A percentile compares a stretch with the other conserved stretches of the same genome.
phyloP scores from a whole-genome alignment of 2,113 vertebrate species.

The Cottus gobio region DNA sequence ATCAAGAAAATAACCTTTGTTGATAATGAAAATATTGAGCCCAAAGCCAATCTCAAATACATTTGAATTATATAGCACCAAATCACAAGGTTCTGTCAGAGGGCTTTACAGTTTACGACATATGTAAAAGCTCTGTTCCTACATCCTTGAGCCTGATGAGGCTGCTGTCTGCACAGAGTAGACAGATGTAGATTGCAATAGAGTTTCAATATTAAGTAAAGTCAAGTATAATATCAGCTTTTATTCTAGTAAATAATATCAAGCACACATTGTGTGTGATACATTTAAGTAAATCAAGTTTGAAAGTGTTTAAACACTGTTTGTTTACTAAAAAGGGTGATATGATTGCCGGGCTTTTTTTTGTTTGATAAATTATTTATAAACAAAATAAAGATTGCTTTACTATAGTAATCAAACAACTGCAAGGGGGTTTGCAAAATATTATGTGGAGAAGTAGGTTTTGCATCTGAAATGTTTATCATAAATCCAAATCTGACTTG shows the following conservation, averaged over 20 bases:
- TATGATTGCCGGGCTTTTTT: not conserved
- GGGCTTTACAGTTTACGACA: not conserved
- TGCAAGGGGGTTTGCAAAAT: not conserved
- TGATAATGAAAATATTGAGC: not conserved
- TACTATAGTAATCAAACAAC: conserved; percentile 1
- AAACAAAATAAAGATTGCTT: not conserved
- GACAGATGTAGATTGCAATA: not conserved
- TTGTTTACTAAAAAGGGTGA: not conserved
- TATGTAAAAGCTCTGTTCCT: not conserved
- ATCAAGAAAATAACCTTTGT: not conserved
- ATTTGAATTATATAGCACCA: not conserved
- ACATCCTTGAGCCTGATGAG: not conserved
- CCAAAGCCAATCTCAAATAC: not conserved
- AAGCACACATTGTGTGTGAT: not conserved
- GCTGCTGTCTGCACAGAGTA: not conserved
- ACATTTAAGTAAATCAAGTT: not conserved
- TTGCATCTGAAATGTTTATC: not conserved
- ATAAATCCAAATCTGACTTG: not conserved
- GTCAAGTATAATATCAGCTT: not conserved
- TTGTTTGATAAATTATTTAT: not conserved
- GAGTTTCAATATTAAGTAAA: not conserved
- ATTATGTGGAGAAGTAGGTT: not conserved
- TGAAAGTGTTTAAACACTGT: not conserved
- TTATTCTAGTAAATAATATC: not conserved
- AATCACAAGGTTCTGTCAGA: not conserved